These are phyloP conservation scores for Lutjanus argentimaculatus DNA, from an alignment of 2,797 vertebrate species.

Conservation along the genomic window DNA sequence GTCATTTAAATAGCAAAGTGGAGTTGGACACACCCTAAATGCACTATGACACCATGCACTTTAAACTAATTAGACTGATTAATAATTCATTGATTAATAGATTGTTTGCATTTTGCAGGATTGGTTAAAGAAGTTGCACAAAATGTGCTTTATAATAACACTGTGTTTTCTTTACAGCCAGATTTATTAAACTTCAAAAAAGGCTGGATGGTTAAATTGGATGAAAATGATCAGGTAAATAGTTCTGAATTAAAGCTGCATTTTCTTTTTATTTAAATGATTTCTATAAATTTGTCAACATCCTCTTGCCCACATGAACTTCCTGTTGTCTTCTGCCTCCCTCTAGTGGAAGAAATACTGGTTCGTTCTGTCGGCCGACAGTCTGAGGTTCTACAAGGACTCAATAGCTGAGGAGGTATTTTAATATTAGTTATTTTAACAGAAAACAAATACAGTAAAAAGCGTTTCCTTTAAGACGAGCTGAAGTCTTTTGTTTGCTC, in stretches of 20 bases:
- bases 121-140: no score
- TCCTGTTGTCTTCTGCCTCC: slow-evolving; percentile 41
- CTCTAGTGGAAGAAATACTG: slow-evolving; percentile 85
- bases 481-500: neutral
- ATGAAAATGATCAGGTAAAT: slow-evolving; percentile 75
- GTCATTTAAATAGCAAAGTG: no score
- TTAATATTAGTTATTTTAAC: neutral
- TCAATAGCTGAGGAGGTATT: slow-evolving; percentile 79
- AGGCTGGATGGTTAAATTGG: slow-evolving; percentile 84
- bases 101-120: no score
- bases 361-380: slow-evolving; percentile 83
- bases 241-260: rapidly evolving
- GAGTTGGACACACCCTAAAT: no score
- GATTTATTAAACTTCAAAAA: slow-evolving; percentile 86
- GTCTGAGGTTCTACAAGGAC: slow-evolving; percentile 81
- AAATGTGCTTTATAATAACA: neutral
- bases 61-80: no score
- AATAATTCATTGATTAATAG: no score
- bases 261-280: neutral
- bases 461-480: rapidly evolving
- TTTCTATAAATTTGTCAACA: neutral
- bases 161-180: slow-evolving; percentile 66
- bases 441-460: neutral
- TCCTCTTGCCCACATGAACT: neutral
- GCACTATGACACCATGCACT: no score